A percentile compares a stretch with the other conserved stretches of the same genome.
Conservation (phyloP, 2,113 vertebrate species). For the Melospiza georgiana region DNA sequence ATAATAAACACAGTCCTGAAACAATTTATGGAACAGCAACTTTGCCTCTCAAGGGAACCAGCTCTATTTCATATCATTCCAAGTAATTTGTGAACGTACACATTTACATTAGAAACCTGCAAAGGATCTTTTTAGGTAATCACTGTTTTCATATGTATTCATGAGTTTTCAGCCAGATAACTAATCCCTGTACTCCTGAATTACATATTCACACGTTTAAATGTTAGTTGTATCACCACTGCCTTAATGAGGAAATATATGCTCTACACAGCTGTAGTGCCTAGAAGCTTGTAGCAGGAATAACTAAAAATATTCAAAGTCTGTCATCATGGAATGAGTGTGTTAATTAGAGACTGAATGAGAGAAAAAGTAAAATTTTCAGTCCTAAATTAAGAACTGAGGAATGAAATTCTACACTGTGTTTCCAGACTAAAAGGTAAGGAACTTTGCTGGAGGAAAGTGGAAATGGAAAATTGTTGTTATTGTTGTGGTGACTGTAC, state of each 20-base stretch:
- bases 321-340: neutral
- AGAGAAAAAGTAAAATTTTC: neutral
- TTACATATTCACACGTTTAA: neutral
- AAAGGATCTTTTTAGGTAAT: conserved; percentile 13
- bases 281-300: neutral
- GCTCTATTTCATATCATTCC: neutral
- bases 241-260: conserved; percentile 2
- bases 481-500: neutral
- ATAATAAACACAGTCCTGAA: conserved; percentile 6
- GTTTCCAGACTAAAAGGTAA: neutral
- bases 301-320: neutral
- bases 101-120: conserved; percentile 8
- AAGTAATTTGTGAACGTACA: conserved; percentile 23
- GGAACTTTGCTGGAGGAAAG: neutral
- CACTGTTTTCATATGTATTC: conserved; percentile 46
- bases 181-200: conserved; percentile 17
- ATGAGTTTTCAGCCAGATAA: conserved; percentile 34
- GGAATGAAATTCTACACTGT: neutral
- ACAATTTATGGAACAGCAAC: neutral
- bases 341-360: neutral
- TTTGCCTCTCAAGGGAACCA: neutral
- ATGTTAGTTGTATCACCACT: neutral
- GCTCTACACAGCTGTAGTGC: neutral
- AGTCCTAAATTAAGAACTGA: neutral
- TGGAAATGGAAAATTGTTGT: neutral